Evolutionary conservation across 53 echinoderm and acorn worm species (phyloP), one percentile per base, ranked within the genome.

Genomic region (Apostichopus leukothele): DNA sequence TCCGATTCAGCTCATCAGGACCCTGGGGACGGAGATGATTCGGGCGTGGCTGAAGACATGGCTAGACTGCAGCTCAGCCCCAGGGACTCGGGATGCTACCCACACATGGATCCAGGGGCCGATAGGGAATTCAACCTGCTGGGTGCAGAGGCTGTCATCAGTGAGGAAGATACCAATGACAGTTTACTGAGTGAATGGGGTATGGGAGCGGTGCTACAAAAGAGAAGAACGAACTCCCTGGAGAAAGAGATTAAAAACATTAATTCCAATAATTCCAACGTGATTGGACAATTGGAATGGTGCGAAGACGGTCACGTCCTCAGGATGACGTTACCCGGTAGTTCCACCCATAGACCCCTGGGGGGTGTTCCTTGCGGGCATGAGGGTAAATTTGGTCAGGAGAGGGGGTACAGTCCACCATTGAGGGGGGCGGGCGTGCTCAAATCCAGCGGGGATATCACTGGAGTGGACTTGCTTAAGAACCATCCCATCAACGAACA

Each of bases 251-350:
- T 86, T 16, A 59, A 67, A 67, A 87, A 87, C 75, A 16, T 83
- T 3, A 85, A 85, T 75, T 55, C 88, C 18, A 87, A 87, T 60
- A 87, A 87, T 59, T 87, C 88, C 7, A 87, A 87, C 11, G 74
- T 87, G 22, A 87, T 87, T 50, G 88, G 88, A 23, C 75, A 55
- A 10, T 75, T 87, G 75, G 88, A 75, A 22, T 87, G 88, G 88
- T 87, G 92, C 8, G 87, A 87, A 5, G 92, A 92, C 60, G 92
- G 92, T 57, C 92, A 92, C 76, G 61, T 90, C 18, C 79, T 92
- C 16, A 79, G 92, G 63, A 92, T 92, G 92, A 74, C 55, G 3
- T 23, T 87, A 19, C 88, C 88, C 7, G 86, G 86, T 5, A 74
- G 52, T n/a, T 86, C 86, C 51, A 51, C 86, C 73, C 86, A 86